Conservation (phyloP, 2,113 vertebrate genomes). For the Prinia subflava region DNA sequence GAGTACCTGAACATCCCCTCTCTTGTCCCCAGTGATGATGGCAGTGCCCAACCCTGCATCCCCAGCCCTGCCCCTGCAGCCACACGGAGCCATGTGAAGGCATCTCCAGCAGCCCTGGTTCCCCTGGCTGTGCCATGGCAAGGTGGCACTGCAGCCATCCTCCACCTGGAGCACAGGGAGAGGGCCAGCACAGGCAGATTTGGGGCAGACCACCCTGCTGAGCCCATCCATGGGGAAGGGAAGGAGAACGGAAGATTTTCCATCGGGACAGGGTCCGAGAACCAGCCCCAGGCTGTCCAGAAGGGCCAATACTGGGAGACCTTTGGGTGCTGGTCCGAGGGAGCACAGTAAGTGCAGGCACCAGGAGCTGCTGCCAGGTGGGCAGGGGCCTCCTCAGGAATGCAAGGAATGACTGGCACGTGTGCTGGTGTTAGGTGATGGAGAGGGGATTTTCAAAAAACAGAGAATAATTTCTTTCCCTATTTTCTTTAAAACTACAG, state of each 20-base stretch:
- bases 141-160: background rate
- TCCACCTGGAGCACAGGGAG: background rate
- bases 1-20: background rate
- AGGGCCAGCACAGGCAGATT: background rate
- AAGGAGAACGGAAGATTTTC: background rate
- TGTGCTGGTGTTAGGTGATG: background rate
- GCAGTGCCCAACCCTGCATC: background rate
- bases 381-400: background rate
- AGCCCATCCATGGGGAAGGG: background rate
- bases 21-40: background rate
- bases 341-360: accelerated
- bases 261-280: accelerated
- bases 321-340: background rate
- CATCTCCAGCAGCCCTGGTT: accelerated
- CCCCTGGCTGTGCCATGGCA: background rate
- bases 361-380: background rate
- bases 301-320: accelerated
- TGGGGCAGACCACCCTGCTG: background rate
- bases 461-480: background rate
- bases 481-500: background rate
- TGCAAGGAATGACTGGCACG: background rate
- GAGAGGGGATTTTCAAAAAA: background rate
- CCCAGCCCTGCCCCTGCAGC: background rate
- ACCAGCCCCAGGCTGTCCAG: background rate
- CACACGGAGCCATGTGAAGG: background rate